Evolutionary conservation across 1,140 invertebrate species (phyloP).

Genomic region (Lethrus apterus): DNA sequence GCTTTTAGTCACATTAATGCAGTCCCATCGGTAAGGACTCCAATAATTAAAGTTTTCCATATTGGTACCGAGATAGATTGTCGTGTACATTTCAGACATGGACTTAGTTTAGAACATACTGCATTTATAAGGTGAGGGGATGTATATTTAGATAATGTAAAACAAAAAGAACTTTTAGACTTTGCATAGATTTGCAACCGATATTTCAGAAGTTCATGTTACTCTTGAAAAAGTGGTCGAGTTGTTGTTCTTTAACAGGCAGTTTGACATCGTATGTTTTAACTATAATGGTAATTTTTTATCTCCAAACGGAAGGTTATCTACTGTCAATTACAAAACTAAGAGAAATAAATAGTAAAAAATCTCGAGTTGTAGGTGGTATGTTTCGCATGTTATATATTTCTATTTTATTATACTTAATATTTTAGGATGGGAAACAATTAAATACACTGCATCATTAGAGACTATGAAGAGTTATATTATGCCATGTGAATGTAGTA

Average conservation of each 20-base stretch:
- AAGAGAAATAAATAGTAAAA: constrained; percentile 22
- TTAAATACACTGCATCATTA: constrained; percentile 23
- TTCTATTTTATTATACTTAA: too few species aligned
- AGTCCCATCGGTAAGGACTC: constrained; percentile 45
- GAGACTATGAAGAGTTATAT: constrained; percentile 22
- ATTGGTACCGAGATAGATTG: constrained; percentile 42
- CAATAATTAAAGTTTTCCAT: constrained; percentile 49
- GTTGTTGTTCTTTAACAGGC: too few species aligned
- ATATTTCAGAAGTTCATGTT: constrained; percentile 37
- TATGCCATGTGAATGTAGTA: constrained; percentile 17
- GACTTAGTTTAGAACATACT: constrained; percentile 49
- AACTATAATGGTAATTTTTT: constrained; percentile 42
- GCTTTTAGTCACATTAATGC: constrained; percentile 33
- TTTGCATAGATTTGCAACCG: constrained; percentile 38
- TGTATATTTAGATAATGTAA: too few species aligned
- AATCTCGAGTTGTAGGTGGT: constrained; percentile 28
- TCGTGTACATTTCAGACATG: constrained; percentile 51
- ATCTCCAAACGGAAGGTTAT: constrained; percentile 35
- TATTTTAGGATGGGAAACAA: constrained; percentile 36
- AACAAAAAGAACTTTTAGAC: too few species aligned
- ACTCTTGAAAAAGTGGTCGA: constrained; percentile 50
- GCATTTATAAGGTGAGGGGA: constrained; percentile 44
- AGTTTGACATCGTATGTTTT: constrained; percentile 42
- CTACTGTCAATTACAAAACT: constrained; percentile 29
- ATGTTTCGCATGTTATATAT: too few species aligned